Conservation (phyloP, 2,888 invertebrate species). For the Synergus laeviventris region DNA sequence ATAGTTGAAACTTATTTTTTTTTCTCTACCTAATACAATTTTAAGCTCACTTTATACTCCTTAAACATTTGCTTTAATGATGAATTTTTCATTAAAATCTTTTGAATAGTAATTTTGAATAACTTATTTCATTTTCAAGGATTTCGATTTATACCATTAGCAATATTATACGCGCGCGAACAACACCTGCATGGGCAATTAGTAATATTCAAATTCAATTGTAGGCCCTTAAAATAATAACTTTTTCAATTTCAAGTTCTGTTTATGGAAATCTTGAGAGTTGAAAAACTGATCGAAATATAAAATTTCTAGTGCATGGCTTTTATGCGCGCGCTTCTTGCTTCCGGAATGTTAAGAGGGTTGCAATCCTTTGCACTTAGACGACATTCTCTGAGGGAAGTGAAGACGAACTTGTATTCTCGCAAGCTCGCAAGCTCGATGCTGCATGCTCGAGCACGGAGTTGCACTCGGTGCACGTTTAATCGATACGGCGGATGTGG, state of each 20-base stretch:
- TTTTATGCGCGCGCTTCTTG: not conserved
- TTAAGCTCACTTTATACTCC: not conserved
- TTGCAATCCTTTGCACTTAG: constrained; percentile 20
- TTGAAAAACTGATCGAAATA: too few relatives aligned
- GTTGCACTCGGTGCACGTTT: constrained; percentile 55
- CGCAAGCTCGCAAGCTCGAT: constrained; percentile 20
- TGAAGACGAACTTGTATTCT: constrained; percentile 32
- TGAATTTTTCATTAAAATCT: not conserved
- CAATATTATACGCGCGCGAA: too few relatives aligned
- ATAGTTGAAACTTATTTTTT: constrained; percentile 1
- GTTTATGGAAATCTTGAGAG: too few relatives aligned
- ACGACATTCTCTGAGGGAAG: constrained; percentile 20
- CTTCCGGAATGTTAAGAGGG: constrained; percentile 6
- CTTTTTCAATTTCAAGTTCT: too few relatives aligned
- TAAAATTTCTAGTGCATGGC: not conserved
- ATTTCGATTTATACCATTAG: too few relatives aligned
- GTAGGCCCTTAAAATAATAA: too few relatives aligned
- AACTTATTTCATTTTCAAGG: too few relatives aligned
- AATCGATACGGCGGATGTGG: constrained; percentile 55
- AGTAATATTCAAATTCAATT: too few relatives aligned
- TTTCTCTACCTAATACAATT: not conserved
- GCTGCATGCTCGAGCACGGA: constrained; percentile 50
- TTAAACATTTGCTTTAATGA: not conserved
- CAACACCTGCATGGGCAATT: too few relatives aligned
- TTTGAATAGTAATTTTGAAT: not conserved